These are phyloP conservation scores for Liolophura sinensis DNA, from an alignment of 1,140 invertebrate genomes.

Conservation along the genomic window DNA sequence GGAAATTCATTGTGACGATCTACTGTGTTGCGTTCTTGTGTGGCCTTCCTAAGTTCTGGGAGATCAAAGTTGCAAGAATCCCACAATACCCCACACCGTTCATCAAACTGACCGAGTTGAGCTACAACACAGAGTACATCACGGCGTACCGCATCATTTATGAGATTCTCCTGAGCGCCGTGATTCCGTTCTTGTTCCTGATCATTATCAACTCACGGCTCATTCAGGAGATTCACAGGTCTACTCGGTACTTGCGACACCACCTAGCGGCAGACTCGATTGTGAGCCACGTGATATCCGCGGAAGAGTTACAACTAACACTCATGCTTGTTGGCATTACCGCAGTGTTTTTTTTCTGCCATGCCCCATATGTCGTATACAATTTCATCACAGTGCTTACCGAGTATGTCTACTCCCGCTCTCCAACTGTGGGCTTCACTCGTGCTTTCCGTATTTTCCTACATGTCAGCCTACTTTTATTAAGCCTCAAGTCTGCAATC, in stretches of 20 bases:
- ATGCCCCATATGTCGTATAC: conserved; percentile 62
- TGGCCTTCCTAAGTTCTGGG: conserved; percentile 56
- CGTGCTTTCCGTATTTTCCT: background rate
- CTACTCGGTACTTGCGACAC: conserved; percentile 47
- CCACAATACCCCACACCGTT: background rate
- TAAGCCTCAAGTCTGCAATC: conserved; percentile 69
- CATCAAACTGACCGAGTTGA: background rate
- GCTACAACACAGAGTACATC: conserved; percentile 63
- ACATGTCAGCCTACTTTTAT: conserved; percentile 64
- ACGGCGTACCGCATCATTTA: conserved; percentile 58
- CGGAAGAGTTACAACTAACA: conserved; percentile 71
- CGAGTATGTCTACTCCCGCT: conserved; percentile 19
- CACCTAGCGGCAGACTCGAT: conserved; percentile 39
- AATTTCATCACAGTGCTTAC: conserved; percentile 65
- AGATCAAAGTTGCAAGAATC: conserved; percentile 17
- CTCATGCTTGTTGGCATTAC: conserved; percentile 76
- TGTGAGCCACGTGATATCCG: conserved; percentile 58
- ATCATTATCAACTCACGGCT: conserved; percentile 74
- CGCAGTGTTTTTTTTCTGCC: conserved; percentile 73
- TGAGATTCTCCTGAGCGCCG: conserved; percentile 60
- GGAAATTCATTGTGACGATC: conserved; percentile 66
- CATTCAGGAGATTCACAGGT: conserved; percentile 67
- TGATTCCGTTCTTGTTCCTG: conserved; percentile 70
- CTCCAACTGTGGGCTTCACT: background rate
- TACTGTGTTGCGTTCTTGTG: conserved; percentile 66